Evolutionary conservation across 1,140 invertebrate genomes (phyloP).

Genomic region (Semibalanus balanoides): DNA sequence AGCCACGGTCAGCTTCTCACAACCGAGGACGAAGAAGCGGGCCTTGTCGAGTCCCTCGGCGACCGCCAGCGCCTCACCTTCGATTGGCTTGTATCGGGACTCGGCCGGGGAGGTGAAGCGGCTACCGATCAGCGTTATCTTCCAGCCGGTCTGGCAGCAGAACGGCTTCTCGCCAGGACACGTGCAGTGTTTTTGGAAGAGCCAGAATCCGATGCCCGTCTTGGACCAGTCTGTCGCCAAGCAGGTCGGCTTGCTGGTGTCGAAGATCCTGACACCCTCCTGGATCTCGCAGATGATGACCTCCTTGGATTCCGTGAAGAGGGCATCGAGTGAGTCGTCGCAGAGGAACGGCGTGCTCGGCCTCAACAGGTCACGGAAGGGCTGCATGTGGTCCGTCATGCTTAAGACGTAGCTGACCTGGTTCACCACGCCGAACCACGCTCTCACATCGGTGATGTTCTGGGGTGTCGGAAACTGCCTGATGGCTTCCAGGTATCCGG

Average conservation of each 20-base stretch:
- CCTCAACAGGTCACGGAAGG: neutral
- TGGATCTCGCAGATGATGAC: slow-evolving; percentile 5
- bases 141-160: slow-evolving; percentile 6
- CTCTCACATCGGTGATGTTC: too few species aligned
- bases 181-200: slow-evolving; percentile 7
- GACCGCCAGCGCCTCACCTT: slow-evolving; percentile 8
- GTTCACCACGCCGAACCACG: too few species aligned
- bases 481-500: too few species aligned
- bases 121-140: slow-evolving; percentile 7
- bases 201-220: slow-evolving; percentile 7
- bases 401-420: too few species aligned
- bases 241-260: slow-evolving; percentile 5
- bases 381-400: neutral
- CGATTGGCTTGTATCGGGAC: slow-evolving; percentile 8
- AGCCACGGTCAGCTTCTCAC: slow-evolving; percentile 2
- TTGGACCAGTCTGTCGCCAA: slow-evolving; percentile 15
- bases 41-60: slow-evolving; percentile 8
- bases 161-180: neutral
- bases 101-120: slow-evolving; percentile 4
- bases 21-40: slow-evolving; percentile 6
- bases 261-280: slow-evolving; percentile 12
- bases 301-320: neutral
- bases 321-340: neutral
- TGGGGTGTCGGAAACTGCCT: too few species aligned
- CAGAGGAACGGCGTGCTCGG: neutral